Conservation (phyloP, 2,888 invertebrate species). For the Stratiomys singularior region DNA sequence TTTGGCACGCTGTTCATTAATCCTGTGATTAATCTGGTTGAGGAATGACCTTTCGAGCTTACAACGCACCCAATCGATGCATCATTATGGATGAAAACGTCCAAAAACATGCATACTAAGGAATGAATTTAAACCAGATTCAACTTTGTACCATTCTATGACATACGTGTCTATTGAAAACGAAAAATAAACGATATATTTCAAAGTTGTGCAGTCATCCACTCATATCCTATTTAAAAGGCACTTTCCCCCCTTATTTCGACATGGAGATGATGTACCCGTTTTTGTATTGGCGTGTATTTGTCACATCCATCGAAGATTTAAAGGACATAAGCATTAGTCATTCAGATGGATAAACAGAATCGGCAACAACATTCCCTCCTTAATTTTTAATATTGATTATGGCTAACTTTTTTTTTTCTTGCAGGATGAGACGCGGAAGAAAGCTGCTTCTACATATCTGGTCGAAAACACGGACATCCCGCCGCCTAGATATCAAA, state of each 20-base stretch:
- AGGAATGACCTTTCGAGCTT: background rate
- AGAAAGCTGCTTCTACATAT: constrained; percentile 71
- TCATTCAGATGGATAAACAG: background rate
- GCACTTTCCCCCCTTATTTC: too few relatives aligned
- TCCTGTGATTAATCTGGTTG: constrained; percentile 18
- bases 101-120: too few relatives aligned
- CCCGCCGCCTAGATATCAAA: constrained; percentile 71
- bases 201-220: too few relatives aligned
- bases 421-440: constrained; percentile 63
- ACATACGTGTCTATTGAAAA: too few relatives aligned
- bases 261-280: too few relatives aligned
- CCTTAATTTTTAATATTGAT: constrained; percentile 11
- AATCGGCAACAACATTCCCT: constrained; percentile 14
- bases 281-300: too few relatives aligned
- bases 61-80: background rate
- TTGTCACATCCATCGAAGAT: too few relatives aligned
- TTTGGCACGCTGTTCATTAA: background rate
- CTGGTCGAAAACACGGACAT: constrained; percentile 68
- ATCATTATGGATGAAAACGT: background rate
- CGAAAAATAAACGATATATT: too few relatives aligned
- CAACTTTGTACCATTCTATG: too few relatives aligned
- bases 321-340: background rate
- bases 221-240: too few relatives aligned
- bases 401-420: constrained; percentile 8
- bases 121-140: too few relatives aligned